Evolutionary conservation across 1,140 invertebrate genomes (phyloP).

Genomic region (Eupeodes corollae): DNA sequence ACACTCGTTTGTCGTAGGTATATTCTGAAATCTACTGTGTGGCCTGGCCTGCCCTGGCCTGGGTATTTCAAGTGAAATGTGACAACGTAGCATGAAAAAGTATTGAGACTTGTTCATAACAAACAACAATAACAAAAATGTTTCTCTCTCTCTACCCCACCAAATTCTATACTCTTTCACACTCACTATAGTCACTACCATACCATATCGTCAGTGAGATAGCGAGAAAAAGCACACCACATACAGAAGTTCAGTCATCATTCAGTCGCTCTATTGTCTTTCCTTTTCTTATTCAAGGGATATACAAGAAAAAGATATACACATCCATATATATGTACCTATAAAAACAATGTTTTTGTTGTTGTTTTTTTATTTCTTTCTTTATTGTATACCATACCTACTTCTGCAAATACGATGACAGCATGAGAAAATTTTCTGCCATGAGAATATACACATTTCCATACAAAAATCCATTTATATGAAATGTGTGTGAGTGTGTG

Average conservation of each 20-base stretch:
- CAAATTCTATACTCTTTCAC: no score
- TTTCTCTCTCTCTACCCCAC: not conserved
- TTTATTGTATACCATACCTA: not conserved
- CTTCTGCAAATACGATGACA: not conserved
- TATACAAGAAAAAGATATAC: not conserved
- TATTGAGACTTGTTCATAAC: not conserved
- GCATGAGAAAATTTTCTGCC: no score
- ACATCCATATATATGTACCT: not conserved
- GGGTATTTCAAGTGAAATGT: not conserved
- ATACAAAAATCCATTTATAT: no score
- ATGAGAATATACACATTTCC: no score
- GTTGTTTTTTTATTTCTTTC: not conserved
- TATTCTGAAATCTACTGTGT: no score
- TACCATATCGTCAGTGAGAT: no score
- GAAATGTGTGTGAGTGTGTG: no score
- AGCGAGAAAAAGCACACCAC: no score
- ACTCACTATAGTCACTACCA: no score
- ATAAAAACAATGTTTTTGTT: not conserved
- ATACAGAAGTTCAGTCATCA: not conserved
- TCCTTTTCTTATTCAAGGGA: not conserved
- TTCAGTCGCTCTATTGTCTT: not conserved
- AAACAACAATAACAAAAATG: not conserved
- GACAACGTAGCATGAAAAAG: not conserved
- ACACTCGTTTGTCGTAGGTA: no score
- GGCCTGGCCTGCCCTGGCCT: not conserved